These are phyloP conservation scores for Trachelus stipa DNA, from an alignment of 2,888 invertebrate genomes.

Conservation along the genomic window DNA sequence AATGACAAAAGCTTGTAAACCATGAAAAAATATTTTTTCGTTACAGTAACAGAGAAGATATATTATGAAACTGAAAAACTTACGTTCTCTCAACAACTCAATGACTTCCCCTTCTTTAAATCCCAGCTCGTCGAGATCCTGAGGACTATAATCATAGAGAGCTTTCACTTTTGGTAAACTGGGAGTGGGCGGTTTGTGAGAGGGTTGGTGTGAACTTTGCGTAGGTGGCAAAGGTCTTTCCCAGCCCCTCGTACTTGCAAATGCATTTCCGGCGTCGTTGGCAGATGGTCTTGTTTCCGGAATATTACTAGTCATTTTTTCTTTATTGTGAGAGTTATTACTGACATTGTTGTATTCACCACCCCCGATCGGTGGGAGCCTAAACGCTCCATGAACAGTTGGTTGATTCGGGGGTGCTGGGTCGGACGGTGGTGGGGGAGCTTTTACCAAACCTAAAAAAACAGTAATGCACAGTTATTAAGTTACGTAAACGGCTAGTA, in stretches of 20 bases:
- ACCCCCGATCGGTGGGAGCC: slow-evolving; percentile 43
- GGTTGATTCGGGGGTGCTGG: slow-evolving; percentile 68
- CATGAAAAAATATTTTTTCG: slow-evolving; percentile 23
- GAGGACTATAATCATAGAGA: slow-evolving; percentile 74
- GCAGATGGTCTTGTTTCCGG: background rate
- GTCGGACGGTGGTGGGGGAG: slow-evolving; percentile 67
- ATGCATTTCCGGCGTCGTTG: background rate
- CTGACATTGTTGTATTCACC: slow-evolving; percentile 24
- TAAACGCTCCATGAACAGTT: slow-evolving; percentile 51
- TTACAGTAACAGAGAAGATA: background rate
- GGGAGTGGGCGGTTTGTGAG: slow-evolving; percentile 64
- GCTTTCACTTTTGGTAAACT: slow-evolving; percentile 67
- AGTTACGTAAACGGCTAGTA: background rate
- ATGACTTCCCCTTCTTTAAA: slow-evolving; percentile 73
- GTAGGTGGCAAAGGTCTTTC: background rate
- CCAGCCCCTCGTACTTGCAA: background rate
- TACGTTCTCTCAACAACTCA: slow-evolving; percentile 73
- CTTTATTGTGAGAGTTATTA: background rate
- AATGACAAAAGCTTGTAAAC: background rate
- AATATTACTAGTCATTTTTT: background rate
- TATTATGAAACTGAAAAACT: slow-evolving; percentile 34
- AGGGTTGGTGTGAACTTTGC: slow-evolving; percentile 46
- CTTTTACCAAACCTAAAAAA: slow-evolving; percentile 48
- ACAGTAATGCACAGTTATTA: background rate
- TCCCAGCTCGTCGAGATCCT: slow-evolving; percentile 75